phyloP scores from a whole-genome alignment of 1,140 invertebrate genomes.

The Drosophila sturtevanti region DNA sequence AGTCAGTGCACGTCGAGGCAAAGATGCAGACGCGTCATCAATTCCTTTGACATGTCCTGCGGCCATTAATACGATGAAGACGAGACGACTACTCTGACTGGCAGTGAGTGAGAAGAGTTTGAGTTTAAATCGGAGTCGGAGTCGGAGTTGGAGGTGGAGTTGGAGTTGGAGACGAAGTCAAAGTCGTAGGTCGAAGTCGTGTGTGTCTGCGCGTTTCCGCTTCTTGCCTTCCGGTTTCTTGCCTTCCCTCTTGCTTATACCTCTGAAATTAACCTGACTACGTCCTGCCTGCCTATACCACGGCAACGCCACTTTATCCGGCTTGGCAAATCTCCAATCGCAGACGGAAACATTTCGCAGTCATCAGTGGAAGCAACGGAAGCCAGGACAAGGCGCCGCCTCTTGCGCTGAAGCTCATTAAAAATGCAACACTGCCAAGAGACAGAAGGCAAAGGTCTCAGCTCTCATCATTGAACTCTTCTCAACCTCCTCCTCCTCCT shows the following conservation, averaged over 20 bases:
- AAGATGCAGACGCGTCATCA: constrained; percentile 61
- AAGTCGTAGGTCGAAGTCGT: constrained; percentile 34
- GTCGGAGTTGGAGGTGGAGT: neutral
- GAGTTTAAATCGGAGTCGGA: neutral
- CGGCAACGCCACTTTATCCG: neutral
- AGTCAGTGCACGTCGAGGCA: constrained; percentile 56
- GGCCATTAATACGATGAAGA: constrained; percentile 54
- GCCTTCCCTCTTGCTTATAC: constrained; percentile 19
- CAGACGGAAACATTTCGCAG: constrained; percentile 58
- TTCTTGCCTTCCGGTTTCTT: constrained; percentile 44
- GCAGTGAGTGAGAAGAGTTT: neutral
- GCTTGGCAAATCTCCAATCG: constrained; percentile 59
- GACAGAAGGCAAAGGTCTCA: constrained; percentile 18
- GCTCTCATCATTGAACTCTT: constrained; percentile 2
- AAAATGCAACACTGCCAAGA: constrained; percentile 55
- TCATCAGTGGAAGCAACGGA: constrained; percentile 52
- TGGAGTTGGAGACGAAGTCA: constrained; percentile 1
- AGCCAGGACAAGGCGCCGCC: constrained; percentile 46
- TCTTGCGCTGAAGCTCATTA: constrained; percentile 62
- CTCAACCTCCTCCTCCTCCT: neutral
- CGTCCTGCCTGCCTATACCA: neutral
- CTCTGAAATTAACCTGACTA: constrained; percentile 58
- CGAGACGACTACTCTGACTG: neutral
- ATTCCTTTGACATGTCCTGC: constrained; percentile 70
- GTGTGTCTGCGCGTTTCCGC: constrained; percentile 55